Percentiles rank a stretch among this genome's conserved stretches.
These are phyloP conservation scores for Arrhamphus sclerolepis DNA, from an alignment of 2,797 vertebrate genomes.

Conservation along the genomic window DNA sequence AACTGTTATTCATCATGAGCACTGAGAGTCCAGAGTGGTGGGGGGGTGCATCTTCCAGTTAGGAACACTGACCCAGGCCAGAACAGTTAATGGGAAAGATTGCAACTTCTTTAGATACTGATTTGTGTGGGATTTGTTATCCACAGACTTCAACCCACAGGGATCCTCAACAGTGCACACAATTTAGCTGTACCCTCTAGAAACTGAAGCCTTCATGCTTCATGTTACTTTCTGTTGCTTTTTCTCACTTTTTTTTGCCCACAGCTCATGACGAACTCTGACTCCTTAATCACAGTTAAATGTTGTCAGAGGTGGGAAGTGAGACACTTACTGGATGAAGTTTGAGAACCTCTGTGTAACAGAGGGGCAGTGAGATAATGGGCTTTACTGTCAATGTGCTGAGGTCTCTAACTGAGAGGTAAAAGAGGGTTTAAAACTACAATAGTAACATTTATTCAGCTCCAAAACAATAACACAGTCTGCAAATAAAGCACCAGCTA, in stretches of 20 bases:
- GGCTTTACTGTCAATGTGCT: slow-evolving; percentile 79
- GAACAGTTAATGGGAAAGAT: slow-evolving; percentile 66
- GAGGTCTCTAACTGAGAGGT: slow-evolving; percentile 72
- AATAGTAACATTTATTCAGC: slow-evolving; percentile 71
- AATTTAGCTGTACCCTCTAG: slow-evolving; percentile 46
- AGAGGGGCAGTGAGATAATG: slow-evolving; percentile 78
- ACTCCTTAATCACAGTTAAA: slow-evolving; percentile 81
- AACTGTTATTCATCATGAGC: slow-evolving; percentile 63
- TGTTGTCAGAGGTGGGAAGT: slow-evolving; percentile 68
- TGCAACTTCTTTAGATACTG: slow-evolving; percentile 47
- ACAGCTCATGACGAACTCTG: slow-evolving; percentile 77
- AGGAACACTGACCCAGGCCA: slow-evolving; percentile 55
- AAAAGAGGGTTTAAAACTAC: slow-evolving; percentile 79
- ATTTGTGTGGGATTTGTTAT: slow-evolving; percentile 53
- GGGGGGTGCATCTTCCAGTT: slow-evolving; percentile 57
- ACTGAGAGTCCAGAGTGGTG: slow-evolving; percentile 39
- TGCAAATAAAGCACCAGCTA: slow-evolving; percentile 72
- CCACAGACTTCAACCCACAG: slow-evolving; percentile 54
- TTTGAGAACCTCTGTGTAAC: slow-evolving; percentile 65
- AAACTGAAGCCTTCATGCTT: slow-evolving; percentile 52
- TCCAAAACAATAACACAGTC: slow-evolving; percentile 64
- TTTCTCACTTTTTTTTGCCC: slow-evolving; percentile 64
- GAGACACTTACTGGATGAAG: slow-evolving; percentile 62
- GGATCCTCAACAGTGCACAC: slow-evolving; percentile 51
- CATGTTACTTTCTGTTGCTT: slow-evolving; percentile 47